These are phyloP conservation scores for human DNA, from an alignment of 2,113 vertebrate species.

Conservation along the genomic window DNA sequence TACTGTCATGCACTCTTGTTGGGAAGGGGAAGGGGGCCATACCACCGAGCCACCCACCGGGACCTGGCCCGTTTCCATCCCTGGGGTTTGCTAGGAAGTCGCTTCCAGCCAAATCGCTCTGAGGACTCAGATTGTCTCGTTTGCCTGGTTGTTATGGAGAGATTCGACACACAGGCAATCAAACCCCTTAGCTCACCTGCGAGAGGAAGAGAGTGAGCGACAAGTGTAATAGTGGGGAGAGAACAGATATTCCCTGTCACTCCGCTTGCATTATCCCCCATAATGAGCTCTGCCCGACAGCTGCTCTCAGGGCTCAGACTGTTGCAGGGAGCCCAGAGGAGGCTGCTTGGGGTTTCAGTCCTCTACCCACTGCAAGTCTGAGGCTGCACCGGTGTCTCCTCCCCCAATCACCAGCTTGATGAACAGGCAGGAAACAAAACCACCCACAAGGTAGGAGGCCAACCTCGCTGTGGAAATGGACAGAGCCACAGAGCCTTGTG, in stretches of 20 bases:
- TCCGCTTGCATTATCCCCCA: constrained; percentile 27
- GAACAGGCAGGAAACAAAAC: neutral
- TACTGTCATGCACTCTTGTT: neutral
- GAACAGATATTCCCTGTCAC: constrained; percentile 57
- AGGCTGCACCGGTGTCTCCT: neutral
- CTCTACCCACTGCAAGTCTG: too few relatives aligned
- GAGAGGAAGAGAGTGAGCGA: neutral
- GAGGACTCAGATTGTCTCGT: constrained; percentile 29
- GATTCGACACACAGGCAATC: constrained; percentile 43
- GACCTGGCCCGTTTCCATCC: neutral
- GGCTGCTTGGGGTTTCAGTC: neutral
- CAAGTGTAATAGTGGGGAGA: constrained; percentile 52
- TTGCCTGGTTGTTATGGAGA: constrained; percentile 42
- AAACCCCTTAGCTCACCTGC: constrained; percentile 64
- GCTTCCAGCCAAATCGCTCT: neutral
- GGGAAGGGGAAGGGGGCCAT: neutral
- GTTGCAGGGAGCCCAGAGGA: neutral
- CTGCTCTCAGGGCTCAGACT: neutral
- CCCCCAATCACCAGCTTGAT: neutral
- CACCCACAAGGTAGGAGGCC: accelerated
- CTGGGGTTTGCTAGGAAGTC: neutral
- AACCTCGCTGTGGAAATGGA: neutral
- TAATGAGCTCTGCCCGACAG: constrained; percentile 61
- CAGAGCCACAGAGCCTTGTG: neutral
- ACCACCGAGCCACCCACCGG: neutral